These are phyloP conservation scores for Guaruba guarouba DNA, from an alignment of 2,113 vertebrate species.

Conservation along the genomic window DNA sequence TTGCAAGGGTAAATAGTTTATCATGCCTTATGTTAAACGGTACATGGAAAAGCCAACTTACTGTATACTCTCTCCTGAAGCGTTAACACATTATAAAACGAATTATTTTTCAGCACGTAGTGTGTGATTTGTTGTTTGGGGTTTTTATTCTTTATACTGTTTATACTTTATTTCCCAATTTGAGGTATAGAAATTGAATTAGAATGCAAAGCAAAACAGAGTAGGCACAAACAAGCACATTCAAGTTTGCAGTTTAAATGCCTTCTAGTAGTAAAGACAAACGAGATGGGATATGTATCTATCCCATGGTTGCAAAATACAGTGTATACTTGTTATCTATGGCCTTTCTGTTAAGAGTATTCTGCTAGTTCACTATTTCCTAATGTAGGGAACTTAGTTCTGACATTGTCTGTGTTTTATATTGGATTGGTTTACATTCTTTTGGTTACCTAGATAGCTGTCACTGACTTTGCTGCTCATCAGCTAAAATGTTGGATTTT, in stretches of 20 bases:
- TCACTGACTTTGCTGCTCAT: not conserved
- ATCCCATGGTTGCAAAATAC: not conserved
- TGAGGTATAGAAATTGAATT: not conserved
- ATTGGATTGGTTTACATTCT: not conserved
- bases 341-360: not conserved
- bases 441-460: not conserved
- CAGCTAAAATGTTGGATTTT: not conserved
- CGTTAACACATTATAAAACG: not conserved
- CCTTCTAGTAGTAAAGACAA: not conserved
- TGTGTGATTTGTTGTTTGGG: not conserved
- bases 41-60: not conserved
- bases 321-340: not conserved
- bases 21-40: not conserved
- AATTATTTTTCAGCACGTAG: not conserved
- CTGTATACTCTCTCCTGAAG: not conserved
- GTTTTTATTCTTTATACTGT: not conserved
- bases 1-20: constrained; percentile 83
- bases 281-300: not conserved
- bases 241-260: not conserved
- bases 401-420: not conserved
- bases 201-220: not conserved
- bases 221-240: not conserved
- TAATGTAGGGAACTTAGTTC: not conserved
- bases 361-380: not conserved
- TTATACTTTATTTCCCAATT: not conserved